These are phyloP conservation scores for Chaenocephalus aceratus DNA, from an alignment of 2,113 vertebrate species.

Conservation along the genomic window DNA sequence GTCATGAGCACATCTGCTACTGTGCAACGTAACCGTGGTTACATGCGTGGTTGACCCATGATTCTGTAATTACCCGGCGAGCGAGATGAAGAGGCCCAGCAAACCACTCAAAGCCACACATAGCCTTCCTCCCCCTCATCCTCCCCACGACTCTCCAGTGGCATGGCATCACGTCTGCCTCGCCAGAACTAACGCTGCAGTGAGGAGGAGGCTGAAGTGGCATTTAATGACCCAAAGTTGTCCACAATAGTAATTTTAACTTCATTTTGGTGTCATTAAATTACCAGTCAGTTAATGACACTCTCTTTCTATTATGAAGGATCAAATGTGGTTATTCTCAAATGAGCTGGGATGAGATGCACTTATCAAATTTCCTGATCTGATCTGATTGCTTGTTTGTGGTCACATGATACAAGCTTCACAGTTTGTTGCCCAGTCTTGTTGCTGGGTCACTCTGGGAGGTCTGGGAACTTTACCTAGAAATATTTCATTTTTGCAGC, in stretches of 20 bases:
- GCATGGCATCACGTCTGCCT: constrained; percentile 61
- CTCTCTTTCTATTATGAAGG: constrained; percentile 35
- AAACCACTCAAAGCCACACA: constrained; percentile 80
- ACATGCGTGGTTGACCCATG: constrained; percentile 87
- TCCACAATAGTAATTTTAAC: constrained; percentile 60
- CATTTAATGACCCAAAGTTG: constrained; percentile 63
- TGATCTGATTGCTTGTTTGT: constrained; percentile 51
- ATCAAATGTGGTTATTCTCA: constrained; percentile 62
- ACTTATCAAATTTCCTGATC: constrained; percentile 49
- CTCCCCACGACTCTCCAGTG: constrained; percentile 50
- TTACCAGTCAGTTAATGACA: constrained; percentile 47
- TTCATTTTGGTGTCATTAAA: constrained; percentile 56
- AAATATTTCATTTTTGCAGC: constrained; percentile 8
- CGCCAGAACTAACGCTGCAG: constrained; percentile 14
- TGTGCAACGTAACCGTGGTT: constrained; percentile 86
- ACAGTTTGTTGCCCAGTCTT: neutral
- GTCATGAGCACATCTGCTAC: constrained; percentile 88
- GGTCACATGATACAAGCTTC: constrained; percentile 28
- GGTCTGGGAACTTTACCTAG: neutral
- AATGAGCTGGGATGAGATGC: constrained; percentile 40
- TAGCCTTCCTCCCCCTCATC: constrained; percentile 61
- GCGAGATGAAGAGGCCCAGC: constrained; percentile 83
- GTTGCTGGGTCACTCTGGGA: neutral
- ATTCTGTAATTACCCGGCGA: constrained; percentile 86
- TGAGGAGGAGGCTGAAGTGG: constrained; percentile 55